Conservation (phyloP, 2,113 vertebrate genomes). For the Porphyrio hochstetteri region DNA sequence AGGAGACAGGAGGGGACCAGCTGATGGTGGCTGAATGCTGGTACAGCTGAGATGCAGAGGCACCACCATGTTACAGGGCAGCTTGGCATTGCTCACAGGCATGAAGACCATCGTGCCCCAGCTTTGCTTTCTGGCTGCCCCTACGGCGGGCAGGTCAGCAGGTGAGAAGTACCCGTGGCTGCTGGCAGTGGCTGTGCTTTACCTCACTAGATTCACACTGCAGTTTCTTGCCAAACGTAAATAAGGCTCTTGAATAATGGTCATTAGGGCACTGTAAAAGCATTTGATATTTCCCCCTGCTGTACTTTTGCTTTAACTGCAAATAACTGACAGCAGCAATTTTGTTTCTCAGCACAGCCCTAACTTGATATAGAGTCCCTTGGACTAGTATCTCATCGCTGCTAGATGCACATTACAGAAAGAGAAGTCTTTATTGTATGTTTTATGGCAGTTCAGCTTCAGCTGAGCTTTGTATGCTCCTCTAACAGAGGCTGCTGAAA, state of each 20-base stretch:
- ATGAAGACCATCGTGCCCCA: rapidly evolving
- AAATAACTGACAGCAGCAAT: conserved; percentile 51
- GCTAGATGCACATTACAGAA: not conserved
- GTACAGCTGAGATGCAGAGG: not conserved
- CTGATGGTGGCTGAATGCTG: rapidly evolving
- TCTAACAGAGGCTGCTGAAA: not conserved
- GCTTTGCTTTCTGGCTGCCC: not conserved
- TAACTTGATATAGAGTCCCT: conserved; percentile 1
- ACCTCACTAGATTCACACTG: not conserved
- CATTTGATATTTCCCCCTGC: conserved; percentile 45
- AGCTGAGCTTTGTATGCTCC: not conserved
- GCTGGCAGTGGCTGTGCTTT: not conserved
- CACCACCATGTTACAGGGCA: not conserved
- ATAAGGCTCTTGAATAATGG: conserved; percentile 5
- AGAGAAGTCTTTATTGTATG: conserved; percentile 9
- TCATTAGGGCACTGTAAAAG: conserved; percentile 42
- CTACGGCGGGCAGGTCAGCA: not conserved
- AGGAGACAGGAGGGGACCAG: not conserved
- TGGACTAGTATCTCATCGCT: not conserved
- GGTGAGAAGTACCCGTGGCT: not conserved
- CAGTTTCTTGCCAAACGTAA: not conserved
- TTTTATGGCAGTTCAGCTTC: not conserved
- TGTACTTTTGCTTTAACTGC: conserved; percentile 51
- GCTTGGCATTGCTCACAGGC: rapidly evolving
- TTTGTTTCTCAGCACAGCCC: conserved; percentile 29